Evolutionary conservation across 2,797 vertebrate species (phyloP).

Genomic region (Discoglossus pictus): DNA sequence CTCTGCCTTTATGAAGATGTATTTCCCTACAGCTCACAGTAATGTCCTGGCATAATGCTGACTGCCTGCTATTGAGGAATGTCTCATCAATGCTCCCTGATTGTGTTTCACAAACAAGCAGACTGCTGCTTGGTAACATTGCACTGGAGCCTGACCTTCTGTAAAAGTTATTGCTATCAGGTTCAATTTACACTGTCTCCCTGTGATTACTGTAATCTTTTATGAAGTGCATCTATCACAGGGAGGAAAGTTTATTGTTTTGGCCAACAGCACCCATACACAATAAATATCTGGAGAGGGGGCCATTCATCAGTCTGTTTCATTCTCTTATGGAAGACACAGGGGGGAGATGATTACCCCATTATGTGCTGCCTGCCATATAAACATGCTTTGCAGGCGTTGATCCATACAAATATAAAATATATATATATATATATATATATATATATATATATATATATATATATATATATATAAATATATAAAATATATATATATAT

Average conservation of each 20-base stretch:
- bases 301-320: conserved; percentile 44
- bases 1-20: not conserved
- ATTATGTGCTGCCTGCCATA: too few species aligned
- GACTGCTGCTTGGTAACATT: conserved; percentile 87
- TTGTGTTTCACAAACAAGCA: conserved; percentile 80
- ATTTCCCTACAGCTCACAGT: conserved; percentile 19
- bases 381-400: too few species aligned
- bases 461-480: too few species aligned
- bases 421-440: too few species aligned
- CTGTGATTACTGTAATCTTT: conserved; percentile 84
- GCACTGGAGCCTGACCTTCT: conserved; percentile 81
- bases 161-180: conserved; percentile 81
- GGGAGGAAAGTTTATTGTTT: conserved; percentile 58
- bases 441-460: too few species aligned
- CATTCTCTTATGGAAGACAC: conserved; percentile 17
- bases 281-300: conserved; percentile 53
- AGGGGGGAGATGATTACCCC: too few species aligned
- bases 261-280: conserved; percentile 58
- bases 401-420: too few species aligned
- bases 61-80: conserved; percentile 73
- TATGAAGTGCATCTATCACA: conserved; percentile 73
- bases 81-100: conserved; percentile 75
- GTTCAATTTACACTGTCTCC: conserved; percentile 78
- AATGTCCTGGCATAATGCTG: conserved; percentile 73
- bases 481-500: too few species aligned